Evolutionary conservation across 1,140 invertebrate genomes (phyloP), one percentile per base, ranked within the genome.

Genomic region (Nasonia giraulti): DNA sequence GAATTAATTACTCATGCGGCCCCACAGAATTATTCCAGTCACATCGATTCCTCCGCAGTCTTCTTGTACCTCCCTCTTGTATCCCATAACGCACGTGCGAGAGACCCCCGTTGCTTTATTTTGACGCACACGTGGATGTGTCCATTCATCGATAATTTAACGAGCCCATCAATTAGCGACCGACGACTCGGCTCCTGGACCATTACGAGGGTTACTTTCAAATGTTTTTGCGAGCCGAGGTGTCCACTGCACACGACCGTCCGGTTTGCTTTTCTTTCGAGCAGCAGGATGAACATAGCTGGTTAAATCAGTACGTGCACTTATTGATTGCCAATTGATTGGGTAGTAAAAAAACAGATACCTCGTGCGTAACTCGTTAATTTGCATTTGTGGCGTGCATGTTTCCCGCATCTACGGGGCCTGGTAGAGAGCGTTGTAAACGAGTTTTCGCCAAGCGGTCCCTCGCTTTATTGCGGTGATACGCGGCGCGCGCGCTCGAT

Each of bases 141-240:
- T 80, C 78, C 77, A 87, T 86, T 71, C 74, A 82, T 85, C 88
- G 87, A 89, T 89, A 89, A 89, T 89, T 88, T 83, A 40, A 87
- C 83, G 86, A 75, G 86, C 83, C 55, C 84, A 86, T 87, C 86
- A 87, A 89, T 89, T 88, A 89, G 87, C 87, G 85, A 81, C 68
- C 71, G 85, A 80, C 73, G 74, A 33, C 84, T 85, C 27, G 55
- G 17, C 85, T 89, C 77, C 85, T 87, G 82, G 80, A 85, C 87
- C 87, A 90, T 90, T 89, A 90, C 87, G 85, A 75, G 86, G 85
- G 89, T 90, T 89, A 89, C 88, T 89, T 88, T 87, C 86, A 62
- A 62, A n/a, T n/a, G 55, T 62, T 62, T 62, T 62, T 62, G 55
- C 55, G 17, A n/a, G 55, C 17, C 14, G 55, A 62, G 55, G 55